Base-by-base conservation (phyloP, 2,113 vertebrate species). In the Zosterops japonicus region DNA sequence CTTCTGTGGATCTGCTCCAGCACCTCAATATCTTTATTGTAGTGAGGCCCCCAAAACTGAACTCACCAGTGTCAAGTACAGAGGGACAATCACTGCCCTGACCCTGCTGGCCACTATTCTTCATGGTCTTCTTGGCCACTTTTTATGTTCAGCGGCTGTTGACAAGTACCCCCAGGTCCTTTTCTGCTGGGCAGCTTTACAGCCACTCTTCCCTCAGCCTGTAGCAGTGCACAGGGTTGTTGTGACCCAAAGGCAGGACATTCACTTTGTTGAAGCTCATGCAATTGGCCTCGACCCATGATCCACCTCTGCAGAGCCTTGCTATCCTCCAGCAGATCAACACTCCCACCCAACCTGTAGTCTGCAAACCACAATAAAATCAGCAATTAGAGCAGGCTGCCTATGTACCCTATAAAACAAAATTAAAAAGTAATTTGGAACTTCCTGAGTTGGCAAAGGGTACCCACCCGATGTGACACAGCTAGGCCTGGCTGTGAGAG, bases 141-240 rank as follows among this genome's bases (percentile, higher is more conserved):
- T 53, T 23, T 11, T 11, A 21, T n/a, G 9, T 46, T 52, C 28
- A n/a, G 13, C 24, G 3, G 4, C 52, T 47, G 12, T 39, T 8
- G 14, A 20, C 14, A 8, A 39, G 16, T 6, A 33, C 4, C 7
- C 5, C 16, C 3, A 60, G 60, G 14, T 53, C 8, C 23, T 64
- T n/a, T 53, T 29, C 69, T 67, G 12, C 33, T 44, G 47, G 2
- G 8, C 19, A 46, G 16, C 13, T 60, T 67, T 46, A 5, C 39
- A 75, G 39, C 33, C 77, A 3, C 28, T 4, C 53, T n/a, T 39
- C 15, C 27, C 3, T 33, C 60, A 57, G 36, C 7, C 39, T 60
- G 13, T 3, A 75, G 53, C 10, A 6, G 8, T 13, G 15, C 16
- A 39, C 0, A 1, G 39, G 8, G 20, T 25, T 2, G 14, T 39